phyloP scores from a whole-genome alignment of 2,113 vertebrate species.

The rabbit (Oryctolagus cuniculus) region mOryCun1.1 NC_091439.1:12272501-12273000 shows the following conservation, averaged over 20 bases:
- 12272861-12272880: too few species aligned
- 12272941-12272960: slow-evolving; percentile 5
- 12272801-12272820: neutral
- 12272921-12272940: neutral
- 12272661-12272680: slow-evolving; percentile 44
- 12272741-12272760: neutral
- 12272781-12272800: neutral
- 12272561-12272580: neutral
- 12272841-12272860: too few species aligned
- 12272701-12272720: slow-evolving; percentile 17
- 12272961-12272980: slow-evolving; percentile 22
- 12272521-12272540: neutral
- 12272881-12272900: neutral
- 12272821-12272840: neutral
- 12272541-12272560: neutral
- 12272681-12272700: neutral
- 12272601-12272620: neutral
- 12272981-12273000: slow-evolving; percentile 48
- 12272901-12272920: neutral
- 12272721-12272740: neutral
- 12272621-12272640: neutral
- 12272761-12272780: neutral
- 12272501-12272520: slow-evolving; percentile 7
- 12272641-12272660: slow-evolving; percentile 12
- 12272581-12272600: neutral